Evolutionary conservation across 2,113 vertebrate genomes (phyloP).

Genomic region (Vulpes vulpes): DNA sequence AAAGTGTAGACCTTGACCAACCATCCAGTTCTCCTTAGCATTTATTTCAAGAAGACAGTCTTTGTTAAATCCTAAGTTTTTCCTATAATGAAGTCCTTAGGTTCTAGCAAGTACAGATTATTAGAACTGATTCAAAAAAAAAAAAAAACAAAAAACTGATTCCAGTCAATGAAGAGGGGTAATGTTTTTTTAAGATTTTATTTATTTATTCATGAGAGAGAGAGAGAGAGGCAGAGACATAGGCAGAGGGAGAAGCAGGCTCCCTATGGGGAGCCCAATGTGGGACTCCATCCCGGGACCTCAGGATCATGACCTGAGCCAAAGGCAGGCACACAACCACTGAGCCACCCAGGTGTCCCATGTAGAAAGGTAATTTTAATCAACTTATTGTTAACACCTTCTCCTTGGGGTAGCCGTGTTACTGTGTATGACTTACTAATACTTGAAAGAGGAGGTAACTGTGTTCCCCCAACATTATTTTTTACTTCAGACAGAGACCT

Average conservation of each 20-base stretch:
- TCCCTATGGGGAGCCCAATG: too few relatives aligned
- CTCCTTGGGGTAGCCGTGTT: background rate
- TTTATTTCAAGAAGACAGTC: background rate
- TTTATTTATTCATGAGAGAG: too few relatives aligned
- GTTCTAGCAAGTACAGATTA: background rate
- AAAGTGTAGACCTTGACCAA: background rate
- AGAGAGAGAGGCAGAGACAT: too few relatives aligned
- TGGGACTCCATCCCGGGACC: too few relatives aligned
- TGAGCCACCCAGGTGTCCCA: too few relatives aligned
- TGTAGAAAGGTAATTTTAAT: background rate
- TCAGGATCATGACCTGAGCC: too few relatives aligned
- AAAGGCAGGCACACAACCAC: too few relatives aligned
- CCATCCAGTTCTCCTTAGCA: background rate
- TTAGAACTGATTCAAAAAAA: background rate
- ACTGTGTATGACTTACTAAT: background rate
- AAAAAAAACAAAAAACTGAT: background rate
- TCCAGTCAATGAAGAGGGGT: background rate
- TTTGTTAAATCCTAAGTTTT: constrained; percentile 16
- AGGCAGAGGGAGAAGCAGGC: too few relatives aligned
- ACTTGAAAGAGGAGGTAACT: constrained; percentile 26
- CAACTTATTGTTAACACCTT: background rate
- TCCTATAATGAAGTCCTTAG: background rate
- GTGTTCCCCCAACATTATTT: background rate
- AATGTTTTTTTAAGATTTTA: too few relatives aligned
- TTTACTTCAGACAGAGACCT: constrained; percentile 18